Evolutionary conservation across 1,140 invertebrate species (phyloP).

Genomic region (Bombus huntii): DNA sequence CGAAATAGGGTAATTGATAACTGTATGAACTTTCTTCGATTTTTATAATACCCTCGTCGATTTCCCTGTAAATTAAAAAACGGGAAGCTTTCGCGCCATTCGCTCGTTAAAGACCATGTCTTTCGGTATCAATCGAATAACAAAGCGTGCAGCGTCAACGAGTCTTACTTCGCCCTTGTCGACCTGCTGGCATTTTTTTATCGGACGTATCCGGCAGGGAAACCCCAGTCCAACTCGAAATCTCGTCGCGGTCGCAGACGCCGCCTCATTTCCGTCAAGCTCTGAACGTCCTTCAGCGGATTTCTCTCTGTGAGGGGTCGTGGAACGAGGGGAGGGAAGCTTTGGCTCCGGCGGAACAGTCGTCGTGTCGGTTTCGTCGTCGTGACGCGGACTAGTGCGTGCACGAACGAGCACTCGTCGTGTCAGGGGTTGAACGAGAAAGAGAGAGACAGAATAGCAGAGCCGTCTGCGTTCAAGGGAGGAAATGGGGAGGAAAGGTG

Average conservation of each 20-base stretch:
- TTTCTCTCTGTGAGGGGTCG: conserved; percentile 36
- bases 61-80: too few species aligned
- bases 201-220: neutral
- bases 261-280: conserved; percentile 63
- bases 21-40: too few species aligned
- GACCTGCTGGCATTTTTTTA: conserved; percentile 12
- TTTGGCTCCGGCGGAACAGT: neutral
- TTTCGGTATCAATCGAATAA: conserved; percentile 18
- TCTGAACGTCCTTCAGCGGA: conserved; percentile 24
- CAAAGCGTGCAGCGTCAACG: conserved; percentile 34
- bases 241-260: conserved; percentile 54
- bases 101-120: too few species aligned
- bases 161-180: conserved; percentile 40
- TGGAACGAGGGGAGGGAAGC: neutral
- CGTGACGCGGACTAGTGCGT: neutral
- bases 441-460: neutral
- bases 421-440: neutral
- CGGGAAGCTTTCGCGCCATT: neutral
- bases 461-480: conserved; percentile 21
- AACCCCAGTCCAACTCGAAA: conserved; percentile 30
- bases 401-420: neutral
- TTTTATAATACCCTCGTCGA: too few species aligned
- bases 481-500: conserved; percentile 25
- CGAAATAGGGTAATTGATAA: too few species aligned
- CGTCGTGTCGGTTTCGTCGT: neutral